Conservation (phyloP, 2,797 vertebrate species). For the Falco biarmicus region DNA sequence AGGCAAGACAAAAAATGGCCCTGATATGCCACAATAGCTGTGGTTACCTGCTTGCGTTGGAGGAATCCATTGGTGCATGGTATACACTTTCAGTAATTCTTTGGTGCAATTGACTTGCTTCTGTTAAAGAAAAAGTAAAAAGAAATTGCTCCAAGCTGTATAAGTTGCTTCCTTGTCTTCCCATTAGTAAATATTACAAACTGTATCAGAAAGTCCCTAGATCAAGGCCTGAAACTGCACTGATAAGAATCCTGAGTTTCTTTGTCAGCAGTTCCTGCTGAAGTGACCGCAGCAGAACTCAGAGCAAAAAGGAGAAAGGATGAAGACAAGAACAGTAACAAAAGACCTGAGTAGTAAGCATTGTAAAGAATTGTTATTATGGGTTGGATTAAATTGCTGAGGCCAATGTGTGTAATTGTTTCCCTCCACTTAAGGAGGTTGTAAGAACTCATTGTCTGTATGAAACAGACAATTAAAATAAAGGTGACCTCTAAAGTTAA, state of each 20-base stretch:
- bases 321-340: neutral
- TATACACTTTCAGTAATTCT: slow-evolving; percentile 87
- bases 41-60: slow-evolving; percentile 65
- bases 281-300: neutral
- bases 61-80: slow-evolving; percentile 84
- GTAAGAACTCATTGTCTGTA: neutral
- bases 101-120: slow-evolving; percentile 90
- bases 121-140: slow-evolving; percentile 72
- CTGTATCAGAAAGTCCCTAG: neutral
- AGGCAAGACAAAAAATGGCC: neutral
- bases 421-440: neutral
- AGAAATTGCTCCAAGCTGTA: neutral
- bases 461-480: slow-evolving; percentile 1
- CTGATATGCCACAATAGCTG: neutral
- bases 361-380: neutral
- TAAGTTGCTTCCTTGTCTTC: neutral
- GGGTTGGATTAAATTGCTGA: neutral
- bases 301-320: neutral
- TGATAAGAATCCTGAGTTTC: neutral
- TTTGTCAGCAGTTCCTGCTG: neutral
- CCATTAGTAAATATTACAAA: neutral
- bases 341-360: neutral
- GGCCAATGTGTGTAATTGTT: neutral
- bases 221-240: neutral
- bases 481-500: neutral